Evolutionary conservation across 2,797 vertebrate species (phyloP).

Genomic region (Pangasius sanitwongsei): DNA sequence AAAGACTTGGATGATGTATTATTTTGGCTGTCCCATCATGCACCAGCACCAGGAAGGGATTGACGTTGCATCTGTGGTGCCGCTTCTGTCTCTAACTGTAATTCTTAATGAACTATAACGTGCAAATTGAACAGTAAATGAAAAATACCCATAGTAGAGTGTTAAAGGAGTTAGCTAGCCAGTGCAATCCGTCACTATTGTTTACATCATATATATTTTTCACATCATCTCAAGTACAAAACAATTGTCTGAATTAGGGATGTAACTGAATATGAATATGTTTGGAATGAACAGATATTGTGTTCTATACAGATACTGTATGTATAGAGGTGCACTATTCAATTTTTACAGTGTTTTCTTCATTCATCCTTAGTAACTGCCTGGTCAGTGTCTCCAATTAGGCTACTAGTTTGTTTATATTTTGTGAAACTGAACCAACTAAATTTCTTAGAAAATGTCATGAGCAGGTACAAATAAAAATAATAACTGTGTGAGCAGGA

Average conservation of each 20-base stretch:
- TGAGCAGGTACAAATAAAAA: not conserved
- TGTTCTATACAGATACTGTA: not conserved
- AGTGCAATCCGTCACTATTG: not conserved
- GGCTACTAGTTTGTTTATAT: not conserved
- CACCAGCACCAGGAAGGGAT: not conserved
- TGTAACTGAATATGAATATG: not conserved
- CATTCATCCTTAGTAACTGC: not conserved
- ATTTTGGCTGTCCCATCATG: not conserved
- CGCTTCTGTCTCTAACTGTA: not conserved
- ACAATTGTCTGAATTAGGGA: not conserved
- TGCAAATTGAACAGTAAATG: not conserved
- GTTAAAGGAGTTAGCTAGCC: too few relatives aligned
- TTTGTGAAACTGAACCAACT: not conserved
- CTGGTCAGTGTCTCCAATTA: not conserved
- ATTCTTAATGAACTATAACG: not conserved
- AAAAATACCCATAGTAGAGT: not conserved
- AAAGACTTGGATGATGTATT: not conserved
- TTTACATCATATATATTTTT: not conserved
- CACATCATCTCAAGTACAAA: too few relatives aligned
- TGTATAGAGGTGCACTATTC: not conserved
- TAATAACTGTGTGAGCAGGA: not conserved
- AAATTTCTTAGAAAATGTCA: not conserved
- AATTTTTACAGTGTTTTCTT: not conserved
- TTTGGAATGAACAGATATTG: not conserved
- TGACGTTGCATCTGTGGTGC: not conserved